A percentile compares a stretch with the other conserved stretches of the same genome.
These are phyloP conservation scores for Streblospio benedicti DNA, from an alignment of 1,140 invertebrate species.

Conservation along the genomic window DNA sequence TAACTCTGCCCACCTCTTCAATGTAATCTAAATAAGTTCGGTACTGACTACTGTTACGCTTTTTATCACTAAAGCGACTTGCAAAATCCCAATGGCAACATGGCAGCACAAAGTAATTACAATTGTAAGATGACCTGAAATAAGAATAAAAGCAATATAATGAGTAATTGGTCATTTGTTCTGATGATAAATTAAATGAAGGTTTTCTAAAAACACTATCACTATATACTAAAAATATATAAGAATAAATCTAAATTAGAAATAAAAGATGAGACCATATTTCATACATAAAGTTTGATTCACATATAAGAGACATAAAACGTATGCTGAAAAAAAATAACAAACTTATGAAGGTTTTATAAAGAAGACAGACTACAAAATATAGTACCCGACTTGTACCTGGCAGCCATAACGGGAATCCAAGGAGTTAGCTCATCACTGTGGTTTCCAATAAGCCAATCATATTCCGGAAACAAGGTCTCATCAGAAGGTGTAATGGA, in stretches of 20 bases:
- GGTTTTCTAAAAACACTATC: background rate
- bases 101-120: slow-evolving; percentile 79
- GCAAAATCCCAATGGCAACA: slow-evolving; percentile 90
- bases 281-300: no score
- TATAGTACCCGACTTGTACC: no score
- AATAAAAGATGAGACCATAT: no score
- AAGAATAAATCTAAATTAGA: no score
- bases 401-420: slow-evolving; percentile 85
- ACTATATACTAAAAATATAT: slow-evolving; percentile 3
- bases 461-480: slow-evolving; percentile 61
- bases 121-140: slow-evolving; percentile 48
- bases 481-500: slow-evolving; percentile 62
- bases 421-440: slow-evolving; percentile 96
- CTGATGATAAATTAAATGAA: slow-evolving; percentile 23
- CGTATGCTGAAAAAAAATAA: no score
- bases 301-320: no score
- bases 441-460: slow-evolving; percentile 98
- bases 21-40: slow-evolving; percentile 75
- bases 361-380: no score
- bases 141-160: no score
- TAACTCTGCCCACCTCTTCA: slow-evolving; percentile 57
- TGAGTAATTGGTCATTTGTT: no score
- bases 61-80: slow-evolving; percentile 57
- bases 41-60: slow-evolving; percentile 54
- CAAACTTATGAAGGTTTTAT: no score